These are phyloP conservation scores for Xyliphius kryptos DNA, from an alignment of 2,113 vertebrate species.

Conservation along the genomic window DNA sequence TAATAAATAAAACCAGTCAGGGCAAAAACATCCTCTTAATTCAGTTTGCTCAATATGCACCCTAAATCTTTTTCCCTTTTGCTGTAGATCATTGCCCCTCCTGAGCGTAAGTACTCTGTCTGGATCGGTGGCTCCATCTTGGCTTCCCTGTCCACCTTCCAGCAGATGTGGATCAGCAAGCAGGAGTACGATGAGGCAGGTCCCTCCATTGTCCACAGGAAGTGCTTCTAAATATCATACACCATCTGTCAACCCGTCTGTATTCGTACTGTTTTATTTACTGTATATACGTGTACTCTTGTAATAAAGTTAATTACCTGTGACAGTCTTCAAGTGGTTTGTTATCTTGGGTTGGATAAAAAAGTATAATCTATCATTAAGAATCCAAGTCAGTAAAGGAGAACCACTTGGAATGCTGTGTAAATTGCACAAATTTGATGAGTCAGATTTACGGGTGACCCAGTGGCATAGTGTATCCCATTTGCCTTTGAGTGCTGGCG, in stretches of 20 bases:
- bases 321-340: conserved; percentile 45
- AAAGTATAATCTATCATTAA: too few species aligned
- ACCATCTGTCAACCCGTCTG: conserved; percentile 33
- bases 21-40: background rate
- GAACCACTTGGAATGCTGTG: too few species aligned
- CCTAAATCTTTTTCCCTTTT: background rate
- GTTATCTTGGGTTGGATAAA: too few species aligned
- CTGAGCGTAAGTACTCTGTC: too few species aligned
- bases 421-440: too few species aligned
- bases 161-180: conserved; percentile 89
- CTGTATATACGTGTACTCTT: conserved; percentile 72
- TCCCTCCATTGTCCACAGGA: conserved; percentile 83
- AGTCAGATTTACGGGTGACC: too few species aligned
- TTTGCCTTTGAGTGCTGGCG: too few species aligned
- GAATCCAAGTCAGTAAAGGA: too few species aligned
- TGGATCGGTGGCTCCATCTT: conserved; percentile 94
- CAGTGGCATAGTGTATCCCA: too few species aligned
- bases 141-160: conserved; percentile 85
- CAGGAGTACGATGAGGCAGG: conserved; percentile 84
- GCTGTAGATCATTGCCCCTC: conserved; percentile 90
- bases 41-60: background rate
- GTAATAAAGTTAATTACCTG: conserved; percentile 69
- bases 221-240: conserved; percentile 72
- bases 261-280: conserved; percentile 64
- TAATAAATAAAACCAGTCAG: conserved; percentile 36